These are phyloP conservation scores for Prostheceraeus crozeri DNA, from an alignment of 2,888 invertebrate species.

Conservation along the genomic window DNA sequence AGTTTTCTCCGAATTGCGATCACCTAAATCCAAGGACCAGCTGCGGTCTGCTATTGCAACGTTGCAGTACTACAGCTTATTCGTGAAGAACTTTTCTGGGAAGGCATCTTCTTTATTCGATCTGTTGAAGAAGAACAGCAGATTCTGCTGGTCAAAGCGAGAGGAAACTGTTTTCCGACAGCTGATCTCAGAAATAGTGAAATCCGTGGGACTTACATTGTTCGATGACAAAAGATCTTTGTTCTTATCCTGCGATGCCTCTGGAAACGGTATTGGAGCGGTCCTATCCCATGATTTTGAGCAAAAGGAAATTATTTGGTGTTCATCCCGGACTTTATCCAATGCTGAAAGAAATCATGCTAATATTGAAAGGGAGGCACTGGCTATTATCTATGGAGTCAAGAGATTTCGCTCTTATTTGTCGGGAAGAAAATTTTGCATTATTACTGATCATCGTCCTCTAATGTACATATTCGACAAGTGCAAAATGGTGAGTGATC, in stretches of 20 bases:
- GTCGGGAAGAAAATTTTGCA: no score
- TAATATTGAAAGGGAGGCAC: slow-evolving; percentile 15
- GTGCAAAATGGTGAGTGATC: no score
- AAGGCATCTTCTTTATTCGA: slow-evolving; percentile 40
- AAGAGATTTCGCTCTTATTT: background rate
- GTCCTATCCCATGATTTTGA: slow-evolving; percentile 17
- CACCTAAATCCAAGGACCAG: background rate
- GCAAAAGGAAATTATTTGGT: background rate
- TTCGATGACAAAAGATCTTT: slow-evolving; percentile 9
- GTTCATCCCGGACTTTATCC: background rate
- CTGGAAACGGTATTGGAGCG: background rate
- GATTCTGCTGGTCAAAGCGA: slow-evolving; percentile 40
- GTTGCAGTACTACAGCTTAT: slow-evolving; percentile 40
- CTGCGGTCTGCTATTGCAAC: slow-evolving; percentile 39
- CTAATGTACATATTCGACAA: no score
- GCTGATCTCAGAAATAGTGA: no score
- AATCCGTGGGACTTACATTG: slow-evolving; percentile 40
- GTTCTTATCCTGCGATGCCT: slow-evolving; percentile 1
- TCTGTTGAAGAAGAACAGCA: slow-evolving; percentile 37
- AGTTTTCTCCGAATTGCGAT: background rate
- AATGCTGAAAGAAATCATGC: slow-evolving; percentile 8
- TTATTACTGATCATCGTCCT: no score
- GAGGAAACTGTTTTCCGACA: slow-evolving; percentile 37
- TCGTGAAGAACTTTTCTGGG: slow-evolving; percentile 40
- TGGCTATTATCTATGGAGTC: background rate